Evolutionary conservation across 2,797 vertebrate genomes (phyloP), one percentile per base, ranked within the genome.

Genomic region (Muscicapa striata): DNA sequence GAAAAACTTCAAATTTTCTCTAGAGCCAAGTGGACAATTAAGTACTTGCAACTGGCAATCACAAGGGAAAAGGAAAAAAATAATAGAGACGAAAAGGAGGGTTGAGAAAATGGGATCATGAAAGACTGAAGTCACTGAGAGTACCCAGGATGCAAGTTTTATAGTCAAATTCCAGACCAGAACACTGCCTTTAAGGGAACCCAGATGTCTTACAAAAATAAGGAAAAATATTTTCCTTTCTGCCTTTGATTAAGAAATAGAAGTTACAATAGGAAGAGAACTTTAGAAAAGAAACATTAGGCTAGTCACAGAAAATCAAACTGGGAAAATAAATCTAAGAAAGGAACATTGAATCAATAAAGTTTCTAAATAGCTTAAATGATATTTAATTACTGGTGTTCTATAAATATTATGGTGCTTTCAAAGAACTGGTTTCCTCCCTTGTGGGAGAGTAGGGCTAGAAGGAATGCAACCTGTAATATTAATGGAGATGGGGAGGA

Each of bases 1-100:
- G 29, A 68, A 93, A 84, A 87, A 45, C 7, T 8, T 84, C 59
- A 51, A 34, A 17, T 36, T 79, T 7, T n/a, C 34, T 79, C 48
- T 61, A 32, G 63, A 84, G 76, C 24, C 16, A 24, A 34, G 69
- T 63, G 6, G 23, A 9, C 9, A 72, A 78, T 43, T 83, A 78
- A 38, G 6, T 73, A 69, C 30, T 46, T 91, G n/a, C 16, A 78
- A 48, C 1, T 49, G 34, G 1, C 32, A 73, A n/a, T 55, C 5
- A 3, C 1, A 2, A 43, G 7, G 3, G 4, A 43, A 74, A 52
- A 14, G 10, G 1, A 3, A 9, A 8, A 11, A 8, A 32, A 38
- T 27, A 11, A 15, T 4, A 29, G 15, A 64, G 41, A 57, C 41
- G 20, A 41, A 57, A 64, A 64, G 9, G 30, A 81, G 62, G 57